Conservation (phyloP, 2,113 vertebrate genomes). For the Eulemur rufifrons region DNA sequence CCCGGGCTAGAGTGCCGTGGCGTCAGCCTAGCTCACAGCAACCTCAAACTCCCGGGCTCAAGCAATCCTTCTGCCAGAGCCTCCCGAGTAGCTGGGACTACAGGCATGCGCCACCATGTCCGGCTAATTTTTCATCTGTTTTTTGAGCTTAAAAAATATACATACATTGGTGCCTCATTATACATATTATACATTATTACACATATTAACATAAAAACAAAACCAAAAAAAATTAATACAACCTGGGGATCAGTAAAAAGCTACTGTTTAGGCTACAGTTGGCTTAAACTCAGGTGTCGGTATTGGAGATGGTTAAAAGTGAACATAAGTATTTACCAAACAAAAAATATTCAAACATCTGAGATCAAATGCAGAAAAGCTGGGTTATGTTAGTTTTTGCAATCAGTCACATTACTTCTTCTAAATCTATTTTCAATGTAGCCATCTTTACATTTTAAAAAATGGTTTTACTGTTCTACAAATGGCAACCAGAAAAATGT, state of each 20-base stretch:
- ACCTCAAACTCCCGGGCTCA: too few relatives aligned
- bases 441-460: not conserved
- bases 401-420: not conserved
- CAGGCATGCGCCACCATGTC: too few relatives aligned
- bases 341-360: slow-evolving; percentile 1
- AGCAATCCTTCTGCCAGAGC: too few relatives aligned
- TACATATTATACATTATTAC: not conserved
- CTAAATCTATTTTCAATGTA: not conserved
- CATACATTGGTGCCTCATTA: not conserved
- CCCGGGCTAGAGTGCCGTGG: too few relatives aligned
- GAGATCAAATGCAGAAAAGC: not conserved
- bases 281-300: not conserved
- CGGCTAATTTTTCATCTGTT: not conserved
- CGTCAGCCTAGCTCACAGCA: too few relatives aligned
- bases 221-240: not conserved
- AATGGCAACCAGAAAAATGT: slow-evolving; percentile 16
- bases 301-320: not conserved
- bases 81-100: too few relatives aligned
- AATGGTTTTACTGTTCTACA: not conserved
- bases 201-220: slow-evolving; percentile 1
- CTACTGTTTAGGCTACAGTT: not conserved
- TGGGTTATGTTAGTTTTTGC: not conserved
- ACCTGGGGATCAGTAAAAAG: not conserved
- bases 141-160: not conserved
- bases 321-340: not conserved